A percentile compares a stretch with the other conserved stretches of the same genome.
phyloP scores from a whole-genome alignment of 2,797 vertebrate species.

The Phataginus tricuspis region DNA sequence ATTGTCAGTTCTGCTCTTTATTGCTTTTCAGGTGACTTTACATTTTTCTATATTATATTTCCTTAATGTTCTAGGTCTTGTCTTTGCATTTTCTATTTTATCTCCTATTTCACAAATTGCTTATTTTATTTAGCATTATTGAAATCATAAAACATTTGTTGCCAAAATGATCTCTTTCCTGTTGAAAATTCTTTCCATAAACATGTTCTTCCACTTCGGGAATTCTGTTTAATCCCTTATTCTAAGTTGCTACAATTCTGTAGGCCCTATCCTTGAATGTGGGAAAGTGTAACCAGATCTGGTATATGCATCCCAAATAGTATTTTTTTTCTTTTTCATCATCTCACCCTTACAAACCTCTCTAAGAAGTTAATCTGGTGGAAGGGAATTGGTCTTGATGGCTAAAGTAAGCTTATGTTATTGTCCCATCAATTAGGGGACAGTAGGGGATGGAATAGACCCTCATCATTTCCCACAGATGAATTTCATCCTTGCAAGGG shows the following conservation, averaged over 20 bases:
- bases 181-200: background rate
- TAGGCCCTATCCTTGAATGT: background rate
- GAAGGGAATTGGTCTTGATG: background rate
- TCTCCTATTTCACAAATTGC: background rate
- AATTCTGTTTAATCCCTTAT: constrained; percentile 24
- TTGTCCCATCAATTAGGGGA: background rate
- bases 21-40: background rate
- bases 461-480: background rate
- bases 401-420: background rate
- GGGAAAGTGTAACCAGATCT: background rate
- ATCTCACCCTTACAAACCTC: background rate
- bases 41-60: background rate
- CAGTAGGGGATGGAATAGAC: background rate
- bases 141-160: background rate
- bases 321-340: background rate
- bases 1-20: background rate
- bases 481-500: background rate
- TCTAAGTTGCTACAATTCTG: background rate
- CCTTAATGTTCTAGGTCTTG: background rate
- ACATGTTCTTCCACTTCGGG: background rate
- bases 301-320: background rate
- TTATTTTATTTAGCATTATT: background rate
- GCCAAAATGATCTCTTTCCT: background rate
- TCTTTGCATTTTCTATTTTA: background rate
- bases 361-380: background rate